Conservation (phyloP, 2,113 vertebrate species). For the Platysteira castanea region DNA sequence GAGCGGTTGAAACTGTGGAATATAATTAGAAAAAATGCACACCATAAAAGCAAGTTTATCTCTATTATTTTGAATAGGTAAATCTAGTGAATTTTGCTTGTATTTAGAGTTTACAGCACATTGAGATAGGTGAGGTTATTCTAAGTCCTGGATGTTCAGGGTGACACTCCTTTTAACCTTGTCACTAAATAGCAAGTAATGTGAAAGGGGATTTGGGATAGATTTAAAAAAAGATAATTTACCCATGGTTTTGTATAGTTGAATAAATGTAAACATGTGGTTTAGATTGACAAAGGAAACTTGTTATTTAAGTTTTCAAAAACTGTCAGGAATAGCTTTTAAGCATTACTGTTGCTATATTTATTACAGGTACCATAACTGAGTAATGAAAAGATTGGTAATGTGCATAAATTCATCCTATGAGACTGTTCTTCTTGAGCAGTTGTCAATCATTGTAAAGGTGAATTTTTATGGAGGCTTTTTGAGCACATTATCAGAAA, state of each 20-base stretch:
- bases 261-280: not conserved
- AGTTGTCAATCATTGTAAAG: not conserved
- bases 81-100: not conserved
- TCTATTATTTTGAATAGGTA: not conserved
- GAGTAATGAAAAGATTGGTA: slow-evolving; percentile 32
- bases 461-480: not conserved
- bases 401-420: slow-evolving; percentile 20
- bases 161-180: not conserved
- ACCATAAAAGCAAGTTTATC: not conserved
- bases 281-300: not conserved
- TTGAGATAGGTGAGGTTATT: not conserved
- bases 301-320: not conserved
- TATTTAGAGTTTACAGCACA: not conserved
- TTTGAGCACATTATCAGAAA: not conserved
- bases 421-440: not conserved
- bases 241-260: not conserved
- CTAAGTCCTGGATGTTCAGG: not conserved
- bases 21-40: not conserved
- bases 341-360: not conserved
- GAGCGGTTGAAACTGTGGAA: not conserved
- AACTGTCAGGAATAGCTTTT: not conserved
- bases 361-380: slow-evolving; percentile 22
- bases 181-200: not conserved
- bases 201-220: not conserved
- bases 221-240: not conserved